Evolutionary conservation across 2,113 vertebrate species (phyloP).

Genomic region (Colaptes auratus): DNA sequence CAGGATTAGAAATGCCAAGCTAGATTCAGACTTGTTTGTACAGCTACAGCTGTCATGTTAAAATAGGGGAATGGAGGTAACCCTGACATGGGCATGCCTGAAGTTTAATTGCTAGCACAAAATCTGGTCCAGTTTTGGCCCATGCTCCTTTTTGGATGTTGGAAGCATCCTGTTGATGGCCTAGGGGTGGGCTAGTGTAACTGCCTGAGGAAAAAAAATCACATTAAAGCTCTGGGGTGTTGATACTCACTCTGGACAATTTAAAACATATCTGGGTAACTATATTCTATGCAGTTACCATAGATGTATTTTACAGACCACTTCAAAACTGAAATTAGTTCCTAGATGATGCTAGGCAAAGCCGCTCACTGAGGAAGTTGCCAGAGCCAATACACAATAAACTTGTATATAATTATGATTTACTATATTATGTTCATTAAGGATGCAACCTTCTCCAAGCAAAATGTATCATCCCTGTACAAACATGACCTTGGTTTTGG

Average conservation of each 20-base stretch:
- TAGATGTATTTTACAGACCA: neutral
- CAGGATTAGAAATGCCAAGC: neutral
- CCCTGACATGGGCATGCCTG: fast-evolving
- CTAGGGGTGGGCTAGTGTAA: neutral
- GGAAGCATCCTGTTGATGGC: neutral
- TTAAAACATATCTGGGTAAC: neutral
- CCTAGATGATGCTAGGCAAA: neutral
- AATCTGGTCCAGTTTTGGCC: neutral
- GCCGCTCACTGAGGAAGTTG: neutral
- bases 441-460: neutral
- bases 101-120: neutral
- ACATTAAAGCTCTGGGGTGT: neutral
- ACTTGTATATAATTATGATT: neutral
- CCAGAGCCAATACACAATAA: neutral
- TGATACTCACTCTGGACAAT: neutral
- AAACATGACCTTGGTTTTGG: neutral
- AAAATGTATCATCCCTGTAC: neutral
- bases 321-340: neutral
- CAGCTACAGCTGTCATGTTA: neutral
- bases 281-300: neutral
- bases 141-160: neutral
- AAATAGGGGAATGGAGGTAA: neutral
- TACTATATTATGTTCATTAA: neutral
- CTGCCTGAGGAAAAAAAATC: neutral
- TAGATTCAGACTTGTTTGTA: neutral